phyloP scores from a whole-genome alignment of 2,888 invertebrate genomes.

The Lepidonotus clava region DNA sequence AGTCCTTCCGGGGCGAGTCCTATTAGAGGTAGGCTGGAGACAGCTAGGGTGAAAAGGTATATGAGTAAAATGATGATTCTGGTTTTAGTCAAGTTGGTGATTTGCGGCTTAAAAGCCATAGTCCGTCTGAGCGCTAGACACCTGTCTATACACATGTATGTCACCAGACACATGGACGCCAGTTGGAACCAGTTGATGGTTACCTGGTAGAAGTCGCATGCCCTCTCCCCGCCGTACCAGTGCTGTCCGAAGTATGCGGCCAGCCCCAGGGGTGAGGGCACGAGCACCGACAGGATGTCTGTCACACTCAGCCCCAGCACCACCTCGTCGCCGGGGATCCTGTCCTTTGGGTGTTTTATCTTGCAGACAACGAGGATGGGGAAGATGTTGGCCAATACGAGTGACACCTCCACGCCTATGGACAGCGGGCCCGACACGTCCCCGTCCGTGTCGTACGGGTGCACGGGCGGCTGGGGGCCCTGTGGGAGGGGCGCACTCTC shows the following conservation, averaged over 20 bases:
- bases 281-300: conserved; percentile 70
- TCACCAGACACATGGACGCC: conserved; percentile 67
- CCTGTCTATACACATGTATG: conserved; percentile 69
- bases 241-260: conserved; percentile 69
- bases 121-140: conserved; percentile 58
- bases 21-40: conserved; percentile 68
- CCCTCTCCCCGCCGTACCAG: conserved; percentile 71
- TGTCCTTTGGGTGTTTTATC: conserved; percentile 65
- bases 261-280: conserved; percentile 71
- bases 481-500: conserved; percentile 19
- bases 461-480: conserved; percentile 16
- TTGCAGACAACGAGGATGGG: conserved; percentile 67
- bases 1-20: conserved; percentile 69
- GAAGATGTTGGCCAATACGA: conserved; percentile 70
- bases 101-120: conserved; percentile 55
- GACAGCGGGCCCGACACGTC: conserved; percentile 69
- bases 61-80: conserved; percentile 61
- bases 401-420: conserved; percentile 67
- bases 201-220: conserved; percentile 71
- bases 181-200: conserved; percentile 69
- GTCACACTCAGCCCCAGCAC: conserved; percentile 69
- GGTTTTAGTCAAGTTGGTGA: conserved; percentile 36
- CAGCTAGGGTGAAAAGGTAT: conserved; percentile 65
- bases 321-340: conserved; percentile 69
- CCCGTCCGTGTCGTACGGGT: conserved; percentile 9